phyloP scores from a whole-genome alignment of 2,113 vertebrate species.

The Dryoscopus gambensis region DNA sequence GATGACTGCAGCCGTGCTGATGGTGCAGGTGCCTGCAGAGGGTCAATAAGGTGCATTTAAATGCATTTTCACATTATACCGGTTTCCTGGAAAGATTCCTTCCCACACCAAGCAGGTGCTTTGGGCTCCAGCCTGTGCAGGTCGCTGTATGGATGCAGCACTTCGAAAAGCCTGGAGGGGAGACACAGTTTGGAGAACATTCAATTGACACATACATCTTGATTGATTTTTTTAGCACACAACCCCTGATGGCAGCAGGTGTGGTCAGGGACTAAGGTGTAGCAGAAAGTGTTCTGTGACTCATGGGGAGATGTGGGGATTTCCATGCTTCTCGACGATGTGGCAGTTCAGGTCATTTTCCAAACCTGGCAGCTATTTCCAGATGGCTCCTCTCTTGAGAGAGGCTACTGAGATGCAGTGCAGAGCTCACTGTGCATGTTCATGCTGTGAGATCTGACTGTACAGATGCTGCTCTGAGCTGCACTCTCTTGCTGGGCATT shows the following conservation, averaged over 20 bases:
- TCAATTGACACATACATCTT: accelerated
- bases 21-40: background rate
- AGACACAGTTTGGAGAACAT: background rate
- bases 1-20: background rate
- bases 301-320: accelerated
- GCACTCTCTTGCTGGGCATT: background rate
- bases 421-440: accelerated
- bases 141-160: background rate
- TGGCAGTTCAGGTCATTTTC: background rate
- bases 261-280: background rate
- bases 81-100: background rate
- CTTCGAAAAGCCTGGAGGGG: background rate
- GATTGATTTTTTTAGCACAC: background rate
- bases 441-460: accelerated
- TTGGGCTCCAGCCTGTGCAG: background rate
- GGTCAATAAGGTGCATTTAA: accelerated
- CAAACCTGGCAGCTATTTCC: background rate
- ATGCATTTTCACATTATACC: background rate
- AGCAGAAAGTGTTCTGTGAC: background rate
- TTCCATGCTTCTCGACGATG: accelerated
- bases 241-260: background rate
- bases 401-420: background rate
- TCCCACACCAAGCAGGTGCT: background rate
- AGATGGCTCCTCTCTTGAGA: background rate
- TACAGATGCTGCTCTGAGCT: background rate